Conservation (phyloP, 2,888 invertebrate species). For the Stenoptilia bipunctidactyla region DNA sequence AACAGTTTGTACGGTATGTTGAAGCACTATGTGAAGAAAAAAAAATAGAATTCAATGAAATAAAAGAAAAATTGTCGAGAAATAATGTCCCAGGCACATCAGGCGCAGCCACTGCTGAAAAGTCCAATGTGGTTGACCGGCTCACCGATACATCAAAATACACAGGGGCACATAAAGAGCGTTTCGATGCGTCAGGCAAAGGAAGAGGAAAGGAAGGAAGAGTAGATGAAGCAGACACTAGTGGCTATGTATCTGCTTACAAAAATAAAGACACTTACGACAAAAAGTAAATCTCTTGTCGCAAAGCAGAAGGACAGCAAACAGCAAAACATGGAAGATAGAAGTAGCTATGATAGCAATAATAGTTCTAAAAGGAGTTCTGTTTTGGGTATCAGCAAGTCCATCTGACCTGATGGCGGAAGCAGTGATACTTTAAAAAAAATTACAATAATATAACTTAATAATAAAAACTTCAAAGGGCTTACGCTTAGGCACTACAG, state of each 20-base stretch:
- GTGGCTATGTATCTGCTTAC: conserved; percentile 76
- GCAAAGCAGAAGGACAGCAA: conserved; percentile 92
- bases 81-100: conserved; percentile 72
- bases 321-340: conserved; percentile 94
- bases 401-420: conserved; percentile 99
- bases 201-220: conserved; percentile 76
- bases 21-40: conserved; percentile 76
- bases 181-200: conserved; percentile 76
- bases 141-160: conserved; percentile 77
- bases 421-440: conserved; percentile 99
- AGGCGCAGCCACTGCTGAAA: conserved; percentile 26
- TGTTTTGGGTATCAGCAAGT: conserved; percentile 96
- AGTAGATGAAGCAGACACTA: conserved; percentile 61
- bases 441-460: no score
- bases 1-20: conserved; percentile 65
- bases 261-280: conserved; percentile 73
- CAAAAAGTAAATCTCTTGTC: conserved; percentile 87
- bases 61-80: conserved; percentile 72
- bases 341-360: conserved; percentile 96
- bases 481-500: no score
- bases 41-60: conserved; percentile 70
- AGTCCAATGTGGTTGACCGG: conserved; percentile 62
- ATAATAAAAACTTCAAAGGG: no score
- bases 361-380: conserved; percentile 98
- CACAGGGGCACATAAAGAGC: conserved; percentile 77